Percentiles rank a stretch among this genome's conserved stretches.
phyloP scores from a whole-genome alignment of 2,113 vertebrate genomes.

The Hemibagrus wyckioides region DNA sequence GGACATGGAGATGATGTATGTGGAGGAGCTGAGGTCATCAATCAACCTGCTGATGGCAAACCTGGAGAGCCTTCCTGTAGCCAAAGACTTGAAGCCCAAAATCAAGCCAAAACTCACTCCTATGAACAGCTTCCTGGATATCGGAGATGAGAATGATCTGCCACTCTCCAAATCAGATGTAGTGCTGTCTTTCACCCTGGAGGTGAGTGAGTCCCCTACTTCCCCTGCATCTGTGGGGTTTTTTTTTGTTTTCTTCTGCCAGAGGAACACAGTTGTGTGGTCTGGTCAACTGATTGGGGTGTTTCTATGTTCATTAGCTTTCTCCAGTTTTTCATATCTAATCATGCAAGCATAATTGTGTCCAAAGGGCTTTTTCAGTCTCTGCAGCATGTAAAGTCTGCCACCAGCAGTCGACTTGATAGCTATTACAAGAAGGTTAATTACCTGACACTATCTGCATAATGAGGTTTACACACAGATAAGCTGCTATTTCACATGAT shows the following conservation, averaged over 20 bases:
- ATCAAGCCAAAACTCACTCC: slow-evolving; percentile 86
- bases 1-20: slow-evolving; percentile 90
- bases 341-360: neutral
- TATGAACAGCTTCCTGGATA: slow-evolving; percentile 92
- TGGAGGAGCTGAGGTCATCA: slow-evolving; percentile 90
- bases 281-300: too few relatives aligned
- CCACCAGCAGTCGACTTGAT: neutral
- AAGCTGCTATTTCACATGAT: neutral
- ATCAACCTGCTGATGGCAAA: slow-evolving; percentile 97
- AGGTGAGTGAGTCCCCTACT: slow-evolving; percentile 75
- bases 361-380: neutral
- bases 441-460: neutral
- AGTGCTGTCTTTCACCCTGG: slow-evolving; percentile 89
- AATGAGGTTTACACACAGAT: neutral
- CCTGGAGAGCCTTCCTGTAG: slow-evolving; percentile 95
- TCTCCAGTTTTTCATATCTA: neutral
- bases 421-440: slow-evolving; percentile 14
- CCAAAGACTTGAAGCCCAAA: slow-evolving; percentile 92
- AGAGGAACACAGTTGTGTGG: neutral
- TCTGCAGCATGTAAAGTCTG: neutral
- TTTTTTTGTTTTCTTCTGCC: too few relatives aligned
- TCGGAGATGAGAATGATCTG: slow-evolving; percentile 90
- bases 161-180: slow-evolving; percentile 92
- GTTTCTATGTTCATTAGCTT: neutral
- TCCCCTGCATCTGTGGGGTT: neutral